phyloP scores from a whole-genome alignment of 2,797 vertebrate species.

The Enteromius viviparus region DNA sequence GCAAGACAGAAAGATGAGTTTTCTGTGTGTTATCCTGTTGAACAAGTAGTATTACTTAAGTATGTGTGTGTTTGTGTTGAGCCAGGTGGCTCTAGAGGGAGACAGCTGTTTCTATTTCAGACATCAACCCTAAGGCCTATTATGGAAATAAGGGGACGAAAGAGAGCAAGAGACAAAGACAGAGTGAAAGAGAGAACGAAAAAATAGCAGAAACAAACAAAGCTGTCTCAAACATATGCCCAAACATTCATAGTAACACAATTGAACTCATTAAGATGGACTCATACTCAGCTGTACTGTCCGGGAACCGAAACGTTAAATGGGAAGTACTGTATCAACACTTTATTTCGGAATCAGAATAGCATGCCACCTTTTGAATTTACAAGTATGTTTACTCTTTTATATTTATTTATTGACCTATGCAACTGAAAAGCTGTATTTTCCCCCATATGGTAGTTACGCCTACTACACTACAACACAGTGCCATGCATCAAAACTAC shows the following conservation, averaged over 20 bases:
- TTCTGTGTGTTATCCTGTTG: slow-evolving; percentile 11
- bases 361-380: background rate
- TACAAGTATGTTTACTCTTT: background rate
- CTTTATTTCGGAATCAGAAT: background rate
- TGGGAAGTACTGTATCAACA: background rate
- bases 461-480: background rate
- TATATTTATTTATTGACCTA: slow-evolving; percentile 1
- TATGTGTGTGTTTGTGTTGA: slow-evolving; percentile 39
- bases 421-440: background rate
- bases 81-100: slow-evolving; percentile 45
- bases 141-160: slow-evolving; percentile 14
- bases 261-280: background rate
- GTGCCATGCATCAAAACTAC: background rate
- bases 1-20: slow-evolving; percentile 3
- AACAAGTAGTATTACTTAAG: background rate
- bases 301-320: background rate
- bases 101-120: slow-evolving; percentile 64
- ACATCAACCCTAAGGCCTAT: slow-evolving; percentile 25
- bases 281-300: background rate
- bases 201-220: slow-evolving; percentile 30
- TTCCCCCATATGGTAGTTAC: background rate
- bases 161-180: slow-evolving; percentile 24
- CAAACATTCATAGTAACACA: slow-evolving; percentile 35
- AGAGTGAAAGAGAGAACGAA: background rate
- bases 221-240: slow-evolving; percentile 26